A percentile compares a stretch with the other conserved stretches of the same genome.
phyloP scores from a whole-genome alignment of 2,888 invertebrate genomes.

The Saturnia japonica region DNA sequence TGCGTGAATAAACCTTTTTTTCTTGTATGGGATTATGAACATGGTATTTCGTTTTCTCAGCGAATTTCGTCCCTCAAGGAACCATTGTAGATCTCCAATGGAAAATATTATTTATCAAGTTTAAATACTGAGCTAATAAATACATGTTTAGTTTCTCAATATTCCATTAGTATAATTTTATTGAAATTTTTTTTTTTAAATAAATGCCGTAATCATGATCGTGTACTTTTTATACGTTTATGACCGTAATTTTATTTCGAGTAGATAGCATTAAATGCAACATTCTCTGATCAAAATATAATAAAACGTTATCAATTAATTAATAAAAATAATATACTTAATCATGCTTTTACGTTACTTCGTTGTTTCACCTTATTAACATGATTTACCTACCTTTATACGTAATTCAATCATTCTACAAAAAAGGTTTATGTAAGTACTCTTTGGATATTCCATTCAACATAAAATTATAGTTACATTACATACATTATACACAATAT shows the following conservation, averaged over 20 bases:
- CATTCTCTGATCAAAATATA: background rate
- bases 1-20: constrained; percentile 72
- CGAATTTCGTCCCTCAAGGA: constrained; percentile 51
- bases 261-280: background rate
- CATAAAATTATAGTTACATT: too few relatives aligned
- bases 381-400: too few relatives aligned
- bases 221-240: too few relatives aligned
- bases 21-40: constrained; percentile 72
- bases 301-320: background rate
- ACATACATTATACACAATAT: background rate
- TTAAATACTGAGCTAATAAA: constrained; percentile 28
- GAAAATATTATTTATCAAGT: constrained; percentile 30
- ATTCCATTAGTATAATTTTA: background rate
- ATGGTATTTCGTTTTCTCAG: constrained; percentile 63
- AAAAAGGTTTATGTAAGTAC: too few relatives aligned
- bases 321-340: background rate
- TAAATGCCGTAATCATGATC: background rate
- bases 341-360: too few relatives aligned
- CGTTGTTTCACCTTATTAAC: too few relatives aligned
- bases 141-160: background rate
- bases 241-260: too few relatives aligned
- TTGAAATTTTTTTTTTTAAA: too few relatives aligned
- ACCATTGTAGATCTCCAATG: constrained; percentile 34
- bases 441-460: too few relatives aligned
- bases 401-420: too few relatives aligned